Conservation (phyloP, 2,888 invertebrate genomes). For the Hoplodrina ambigua region DNA sequence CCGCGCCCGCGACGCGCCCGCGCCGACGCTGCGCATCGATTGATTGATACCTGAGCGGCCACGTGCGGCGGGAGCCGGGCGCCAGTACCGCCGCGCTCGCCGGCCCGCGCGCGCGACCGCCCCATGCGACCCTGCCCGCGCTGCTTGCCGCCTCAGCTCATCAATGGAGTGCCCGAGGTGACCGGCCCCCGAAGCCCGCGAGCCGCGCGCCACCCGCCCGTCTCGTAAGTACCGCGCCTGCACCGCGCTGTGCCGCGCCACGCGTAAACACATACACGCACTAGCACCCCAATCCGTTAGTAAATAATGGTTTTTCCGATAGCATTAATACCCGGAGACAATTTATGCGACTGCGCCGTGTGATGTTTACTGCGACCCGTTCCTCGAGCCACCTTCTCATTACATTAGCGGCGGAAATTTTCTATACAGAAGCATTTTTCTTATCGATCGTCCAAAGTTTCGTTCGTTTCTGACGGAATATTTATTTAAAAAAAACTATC, state of each 20-base stretch:
- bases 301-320: conserved; percentile 79
- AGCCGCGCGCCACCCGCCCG: conserved; percentile 61
- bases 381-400: conserved; percentile 71
- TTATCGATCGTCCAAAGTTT: conserved; percentile 78
- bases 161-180: conserved; percentile 87
- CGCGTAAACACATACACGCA: conserved; percentile 68
- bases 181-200: conserved; percentile 75
- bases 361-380: conserved; percentile 78
- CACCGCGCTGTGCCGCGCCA: conserved; percentile 56
- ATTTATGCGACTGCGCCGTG: conserved; percentile 81
- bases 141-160: conserved; percentile 71
- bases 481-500: conserved; percentile 78
- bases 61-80: conserved; percentile 76
- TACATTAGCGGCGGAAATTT: conserved; percentile 77
- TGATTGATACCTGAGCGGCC: conserved; percentile 85
- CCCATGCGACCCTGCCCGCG: conserved; percentile 74
- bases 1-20: conserved; percentile 82
- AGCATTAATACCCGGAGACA: conserved; percentile 74
- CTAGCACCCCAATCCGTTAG: conserved; percentile 69
- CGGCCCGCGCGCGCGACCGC: conserved; percentile 79
- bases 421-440: conserved; percentile 74
- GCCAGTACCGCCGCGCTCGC: conserved; percentile 82
- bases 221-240: conserved; percentile 70
- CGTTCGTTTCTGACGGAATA: conserved; percentile 71
- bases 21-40: conserved; percentile 82